A percentile compares a stretch with the other conserved stretches of the same genome.
phyloP scores from a whole-genome alignment of 2,888 invertebrate genomes.

The Limnephilus marmoratus region DNA sequence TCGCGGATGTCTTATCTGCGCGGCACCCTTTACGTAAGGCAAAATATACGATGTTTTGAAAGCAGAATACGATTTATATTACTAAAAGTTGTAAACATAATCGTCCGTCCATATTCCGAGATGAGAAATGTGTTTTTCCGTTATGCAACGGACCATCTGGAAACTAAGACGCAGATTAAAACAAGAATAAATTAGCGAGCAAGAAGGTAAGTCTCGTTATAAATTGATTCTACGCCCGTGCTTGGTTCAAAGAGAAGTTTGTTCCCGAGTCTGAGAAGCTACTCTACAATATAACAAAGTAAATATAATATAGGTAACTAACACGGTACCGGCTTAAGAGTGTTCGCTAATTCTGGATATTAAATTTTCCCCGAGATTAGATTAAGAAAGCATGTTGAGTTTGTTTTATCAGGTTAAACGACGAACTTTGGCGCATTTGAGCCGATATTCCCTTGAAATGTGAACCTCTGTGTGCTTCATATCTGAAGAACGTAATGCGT shows the following conservation, averaged over 20 bases:
- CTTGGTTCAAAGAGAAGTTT: constrained; percentile 21
- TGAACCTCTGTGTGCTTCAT: background rate
- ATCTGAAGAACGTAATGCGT: background rate
- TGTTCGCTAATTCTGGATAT: constrained; percentile 47
- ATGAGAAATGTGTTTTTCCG: background rate
- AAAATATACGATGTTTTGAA: background rate
- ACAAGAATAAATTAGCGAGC: background rate
- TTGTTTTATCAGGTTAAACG: constrained; percentile 55
- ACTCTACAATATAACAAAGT: constrained; percentile 22
- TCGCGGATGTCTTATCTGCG: background rate
- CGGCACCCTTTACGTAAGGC: background rate
- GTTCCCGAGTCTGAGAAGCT: constrained; percentile 19
- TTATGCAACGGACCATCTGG: constrained; percentile 2
- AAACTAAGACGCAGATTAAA: background rate
- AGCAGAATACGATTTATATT: background rate
- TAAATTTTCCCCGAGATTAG: constrained; percentile 57
- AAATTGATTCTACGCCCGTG: constrained; percentile 31
- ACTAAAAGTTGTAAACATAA: background rate
- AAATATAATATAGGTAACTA: background rate
- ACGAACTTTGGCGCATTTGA: constrained; percentile 44
- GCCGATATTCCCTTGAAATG: constrained; percentile 41
- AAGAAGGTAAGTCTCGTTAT: background rate
- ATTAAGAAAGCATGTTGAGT: constrained; percentile 58
- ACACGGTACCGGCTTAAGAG: constrained; percentile 3
- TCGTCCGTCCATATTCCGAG: background rate